These are phyloP conservation scores for Menidia beryllina DNA, from an alignment of 2,113 vertebrate genomes.

Conservation along the genomic window DNA sequence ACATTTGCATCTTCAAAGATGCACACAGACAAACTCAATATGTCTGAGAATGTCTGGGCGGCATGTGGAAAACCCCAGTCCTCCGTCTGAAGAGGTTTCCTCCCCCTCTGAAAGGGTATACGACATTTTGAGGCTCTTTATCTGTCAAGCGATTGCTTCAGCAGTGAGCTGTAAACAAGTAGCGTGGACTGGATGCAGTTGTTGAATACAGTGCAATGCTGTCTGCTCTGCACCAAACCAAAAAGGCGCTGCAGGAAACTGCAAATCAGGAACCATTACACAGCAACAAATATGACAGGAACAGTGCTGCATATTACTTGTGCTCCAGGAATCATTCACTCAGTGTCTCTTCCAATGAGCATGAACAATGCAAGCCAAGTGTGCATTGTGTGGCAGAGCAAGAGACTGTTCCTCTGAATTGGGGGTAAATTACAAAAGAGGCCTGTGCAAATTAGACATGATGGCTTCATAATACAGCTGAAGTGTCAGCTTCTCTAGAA, in stretches of 20 bases:
- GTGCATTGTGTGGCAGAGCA: conserved; percentile 69
- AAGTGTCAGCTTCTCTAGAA: conserved; percentile 68
- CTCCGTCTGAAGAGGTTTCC: conserved; percentile 61
- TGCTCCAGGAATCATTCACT: conserved; percentile 74
- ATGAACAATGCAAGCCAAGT: conserved; percentile 68
- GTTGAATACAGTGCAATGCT: conserved; percentile 2
- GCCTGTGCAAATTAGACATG: conserved; percentile 72
- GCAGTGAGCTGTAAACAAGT: conserved; percentile 61
- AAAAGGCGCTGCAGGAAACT: conserved; percentile 59
- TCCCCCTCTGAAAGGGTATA: conserved; percentile 45
- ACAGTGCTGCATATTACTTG: conserved; percentile 67
- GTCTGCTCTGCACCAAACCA: conserved; percentile 52
- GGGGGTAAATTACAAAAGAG: conserved; percentile 74
- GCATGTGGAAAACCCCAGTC: conserved; percentile 73
- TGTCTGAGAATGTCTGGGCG: conserved; percentile 72
- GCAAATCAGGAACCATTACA: conserved; percentile 69
- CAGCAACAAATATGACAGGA: conserved; percentile 72
- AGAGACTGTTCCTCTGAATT: conserved; percentile 68
- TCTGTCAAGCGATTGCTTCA: conserved; percentile 56
- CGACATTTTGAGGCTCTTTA: conserved; percentile 53
- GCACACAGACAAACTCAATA: conserved; percentile 75
- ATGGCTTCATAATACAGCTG: conserved; percentile 74
- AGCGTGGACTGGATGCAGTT: conserved; percentile 62
- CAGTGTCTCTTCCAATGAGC: conserved; percentile 75
- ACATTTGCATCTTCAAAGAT: conserved; percentile 82